A percentile compares a stretch with the other conserved stretches of the same genome.
Conservation (phyloP, 2,797 vertebrate species). For the Lindbergichthys nudifrons region DNA sequence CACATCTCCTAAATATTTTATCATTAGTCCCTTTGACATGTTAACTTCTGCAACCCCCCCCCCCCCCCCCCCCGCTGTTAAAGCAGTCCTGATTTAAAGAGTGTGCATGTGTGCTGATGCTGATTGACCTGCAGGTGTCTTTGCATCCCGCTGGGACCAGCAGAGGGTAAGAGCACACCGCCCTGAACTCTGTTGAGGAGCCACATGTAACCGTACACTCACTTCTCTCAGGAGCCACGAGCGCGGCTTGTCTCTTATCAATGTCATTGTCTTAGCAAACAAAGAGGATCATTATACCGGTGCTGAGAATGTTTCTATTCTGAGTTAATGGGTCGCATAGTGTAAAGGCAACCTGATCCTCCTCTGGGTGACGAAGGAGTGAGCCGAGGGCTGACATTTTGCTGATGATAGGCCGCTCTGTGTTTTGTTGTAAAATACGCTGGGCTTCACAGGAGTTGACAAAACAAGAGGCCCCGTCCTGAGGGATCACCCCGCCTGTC, state of each 20-base stretch:
- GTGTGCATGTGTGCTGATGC: constrained; percentile 62
- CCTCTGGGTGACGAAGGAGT: constrained; percentile 69
- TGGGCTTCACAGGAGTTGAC: constrained; percentile 82
- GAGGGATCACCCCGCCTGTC: constrained; percentile 71
- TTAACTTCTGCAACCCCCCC: constrained; percentile 22
- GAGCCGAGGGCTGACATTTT: constrained; percentile 72
- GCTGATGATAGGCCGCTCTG: constrained; percentile 76
- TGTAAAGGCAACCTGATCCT: constrained; percentile 81
- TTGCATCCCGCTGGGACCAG: constrained; percentile 55
- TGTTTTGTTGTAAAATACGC: constrained; percentile 85
- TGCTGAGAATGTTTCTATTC: constrained; percentile 82
- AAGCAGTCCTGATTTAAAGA: constrained; percentile 57
- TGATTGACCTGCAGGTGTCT: constrained; percentile 71
- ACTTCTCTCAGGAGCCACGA: constrained; percentile 71
- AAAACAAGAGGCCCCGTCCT: constrained; percentile 82
- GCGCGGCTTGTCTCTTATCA: constrained; percentile 73
- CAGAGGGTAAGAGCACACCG: constrained; percentile 53
- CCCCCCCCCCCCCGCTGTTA: not conserved
- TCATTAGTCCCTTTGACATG: constrained; percentile 19
- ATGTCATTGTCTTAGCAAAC: constrained; percentile 82
- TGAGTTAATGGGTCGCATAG: constrained; percentile 80
- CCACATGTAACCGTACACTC: constrained; percentile 73
- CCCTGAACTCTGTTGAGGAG: constrained; percentile 55
- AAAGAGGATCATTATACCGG: constrained; percentile 80
- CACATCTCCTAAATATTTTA: constrained; percentile 27